Percentiles rank a stretch among this genome's conserved stretches.
Conservation (phyloP, 2,113 vertebrate genomes). For the Ceyx margarethae region DNA sequence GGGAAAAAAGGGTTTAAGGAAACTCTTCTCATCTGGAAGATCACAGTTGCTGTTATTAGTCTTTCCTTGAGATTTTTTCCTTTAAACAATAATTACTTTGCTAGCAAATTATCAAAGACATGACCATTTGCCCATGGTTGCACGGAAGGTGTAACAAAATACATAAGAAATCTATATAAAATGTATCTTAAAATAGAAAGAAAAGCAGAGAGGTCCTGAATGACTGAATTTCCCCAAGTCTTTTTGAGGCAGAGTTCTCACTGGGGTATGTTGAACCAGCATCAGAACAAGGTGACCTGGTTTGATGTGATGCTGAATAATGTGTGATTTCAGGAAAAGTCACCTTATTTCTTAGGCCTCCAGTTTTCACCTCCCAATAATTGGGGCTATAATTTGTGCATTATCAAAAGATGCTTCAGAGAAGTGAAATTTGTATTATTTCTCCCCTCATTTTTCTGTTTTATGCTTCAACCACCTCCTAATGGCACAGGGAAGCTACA, state of each 20-base stretch:
- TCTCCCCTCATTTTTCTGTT: neutral
- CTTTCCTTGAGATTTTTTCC: neutral
- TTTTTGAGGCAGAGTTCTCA: neutral
- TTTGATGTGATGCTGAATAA: constrained; percentile 14
- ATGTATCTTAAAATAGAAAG: neutral
- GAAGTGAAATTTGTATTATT: neutral
- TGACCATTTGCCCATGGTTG: neutral
- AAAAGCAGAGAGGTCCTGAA: neutral
- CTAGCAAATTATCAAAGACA: neutral
- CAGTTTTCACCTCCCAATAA: neutral
- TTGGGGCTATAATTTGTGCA: neutral
- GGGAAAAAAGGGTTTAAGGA: neutral
- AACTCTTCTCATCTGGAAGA: neutral
- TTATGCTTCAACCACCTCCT: neutral
- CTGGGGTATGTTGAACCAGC: neutral
- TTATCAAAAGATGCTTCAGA: neutral
- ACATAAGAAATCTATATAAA: neutral
- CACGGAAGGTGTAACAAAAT: neutral
- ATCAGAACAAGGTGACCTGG: constrained; percentile 21
- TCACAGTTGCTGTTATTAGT: neutral
- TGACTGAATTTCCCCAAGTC: neutral
- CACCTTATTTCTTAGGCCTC: constrained; percentile 5
- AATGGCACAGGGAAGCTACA: neutral
- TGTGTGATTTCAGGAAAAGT: neutral
- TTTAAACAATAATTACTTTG: neutral